phyloP scores from a whole-genome alignment of 2,888 invertebrate species.

The Pyrrhosoma nymphula region DNA sequence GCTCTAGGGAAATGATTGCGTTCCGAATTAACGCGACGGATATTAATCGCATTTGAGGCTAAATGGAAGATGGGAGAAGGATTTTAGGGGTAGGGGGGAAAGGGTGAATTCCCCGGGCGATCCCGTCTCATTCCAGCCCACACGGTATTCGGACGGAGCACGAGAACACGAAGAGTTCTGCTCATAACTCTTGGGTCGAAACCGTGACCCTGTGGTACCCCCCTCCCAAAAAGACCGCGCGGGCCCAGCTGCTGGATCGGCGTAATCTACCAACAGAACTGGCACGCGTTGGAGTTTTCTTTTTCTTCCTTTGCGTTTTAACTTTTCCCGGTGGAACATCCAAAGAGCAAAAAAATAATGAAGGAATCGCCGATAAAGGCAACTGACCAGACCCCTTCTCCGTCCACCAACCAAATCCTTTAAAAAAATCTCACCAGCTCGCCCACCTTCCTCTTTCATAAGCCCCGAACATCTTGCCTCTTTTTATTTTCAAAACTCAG shows the following conservation, averaged over 20 bases:
- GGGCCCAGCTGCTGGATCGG: constrained; percentile 5
- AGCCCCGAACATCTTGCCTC: neutral
- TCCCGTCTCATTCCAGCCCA: neutral
- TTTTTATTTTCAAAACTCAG: neutral
- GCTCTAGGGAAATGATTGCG: neutral
- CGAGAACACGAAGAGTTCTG: neutral
- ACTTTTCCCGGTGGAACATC: neutral
- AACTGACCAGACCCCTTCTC: neutral
- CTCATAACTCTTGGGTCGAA: neutral
- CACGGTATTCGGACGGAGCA: neutral
- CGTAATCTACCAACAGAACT: neutral
- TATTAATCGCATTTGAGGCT: neutral
- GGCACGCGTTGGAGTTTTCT: neutral
- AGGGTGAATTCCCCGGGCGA: neutral
- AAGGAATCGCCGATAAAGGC: neutral
- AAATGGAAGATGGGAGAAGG: too few species aligned
- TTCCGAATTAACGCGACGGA: constrained; percentile 17
- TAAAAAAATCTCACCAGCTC: neutral
- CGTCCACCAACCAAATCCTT: neutral
- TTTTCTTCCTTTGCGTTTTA: neutral
- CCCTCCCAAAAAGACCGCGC: neutral
- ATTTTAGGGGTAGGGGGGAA: too few species aligned
- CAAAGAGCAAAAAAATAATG: neutral
- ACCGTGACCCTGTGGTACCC: neutral
- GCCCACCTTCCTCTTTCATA: neutral